Conservation (phyloP, 2,797 vertebrate species). For the Sebastes steindachneri region DNA sequence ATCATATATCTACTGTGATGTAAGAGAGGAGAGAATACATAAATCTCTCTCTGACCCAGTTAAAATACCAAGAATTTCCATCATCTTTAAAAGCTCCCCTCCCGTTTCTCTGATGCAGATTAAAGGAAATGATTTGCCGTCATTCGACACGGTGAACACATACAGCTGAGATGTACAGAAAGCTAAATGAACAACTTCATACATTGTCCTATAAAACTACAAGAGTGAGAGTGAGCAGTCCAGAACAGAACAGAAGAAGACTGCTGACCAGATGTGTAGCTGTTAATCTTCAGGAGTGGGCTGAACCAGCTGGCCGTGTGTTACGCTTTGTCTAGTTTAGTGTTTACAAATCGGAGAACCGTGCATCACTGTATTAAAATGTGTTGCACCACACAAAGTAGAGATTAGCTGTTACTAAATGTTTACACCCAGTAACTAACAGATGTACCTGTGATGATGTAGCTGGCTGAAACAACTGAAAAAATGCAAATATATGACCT, state of each 20-base stretch:
- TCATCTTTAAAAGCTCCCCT: slow-evolving; percentile 37
- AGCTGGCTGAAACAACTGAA: neutral
- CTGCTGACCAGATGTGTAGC: slow-evolving; percentile 15
- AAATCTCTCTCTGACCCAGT: slow-evolving; percentile 62
- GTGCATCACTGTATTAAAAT: neutral
- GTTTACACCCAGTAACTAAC: neutral
- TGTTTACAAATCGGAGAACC: neutral
- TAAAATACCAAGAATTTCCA: slow-evolving; percentile 49
- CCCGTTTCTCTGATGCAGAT: slow-evolving; percentile 5
- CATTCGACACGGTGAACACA: neutral
- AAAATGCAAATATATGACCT: too few relatives aligned
- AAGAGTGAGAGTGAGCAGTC: neutral
- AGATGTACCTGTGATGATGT: neutral
- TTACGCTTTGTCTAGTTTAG: neutral
- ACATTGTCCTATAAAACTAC: neutral
- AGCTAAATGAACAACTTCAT: neutral
- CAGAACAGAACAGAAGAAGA: neutral
- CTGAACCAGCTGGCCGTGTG: neutral
- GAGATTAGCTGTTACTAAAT: neutral
- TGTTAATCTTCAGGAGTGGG: slow-evolving; percentile 18
- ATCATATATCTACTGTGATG: slow-evolving; percentile 37
- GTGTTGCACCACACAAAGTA: neutral
- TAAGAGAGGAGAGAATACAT: slow-evolving; percentile 31
- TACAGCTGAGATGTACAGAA: neutral
- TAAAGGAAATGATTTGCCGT: slow-evolving; percentile 17